Conservation (phyloP, 2,113 vertebrate genomes). For the Zapornia atra region DNA sequence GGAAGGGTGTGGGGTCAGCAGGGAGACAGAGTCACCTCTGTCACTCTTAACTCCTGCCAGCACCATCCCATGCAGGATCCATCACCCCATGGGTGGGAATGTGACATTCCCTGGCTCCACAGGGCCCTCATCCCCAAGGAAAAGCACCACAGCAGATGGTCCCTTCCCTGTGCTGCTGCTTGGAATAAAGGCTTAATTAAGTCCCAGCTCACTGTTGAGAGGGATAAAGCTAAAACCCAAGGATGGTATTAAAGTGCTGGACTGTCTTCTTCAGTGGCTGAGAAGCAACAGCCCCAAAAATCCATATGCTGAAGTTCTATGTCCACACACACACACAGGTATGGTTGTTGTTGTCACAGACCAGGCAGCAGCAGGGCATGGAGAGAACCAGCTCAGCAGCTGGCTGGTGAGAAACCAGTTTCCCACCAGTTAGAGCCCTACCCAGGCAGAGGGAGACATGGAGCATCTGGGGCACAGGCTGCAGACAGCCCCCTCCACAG, state of each 20-base stretch:
- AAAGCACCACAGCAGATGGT: background rate
- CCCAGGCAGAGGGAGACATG: background rate
- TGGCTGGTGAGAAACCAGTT: background rate
- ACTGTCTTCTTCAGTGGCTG: slow-evolving; percentile 1
- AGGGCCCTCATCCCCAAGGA: background rate
- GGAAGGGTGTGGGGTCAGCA: background rate
- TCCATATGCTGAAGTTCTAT: slow-evolving; percentile 32
- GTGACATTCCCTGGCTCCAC: rapidly evolving
- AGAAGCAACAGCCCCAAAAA: slow-evolving; percentile 24
- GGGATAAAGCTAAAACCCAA: slow-evolving; percentile 54
- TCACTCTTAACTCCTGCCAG: background rate
- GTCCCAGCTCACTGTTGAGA: slow-evolving; percentile 28
- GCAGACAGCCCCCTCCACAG: background rate
- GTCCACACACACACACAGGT: background rate
- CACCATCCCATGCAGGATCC: rapidly evolving
- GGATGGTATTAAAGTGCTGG: slow-evolving; percentile 51
- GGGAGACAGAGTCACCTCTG: background rate
- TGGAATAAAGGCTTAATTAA: slow-evolving; percentile 66
- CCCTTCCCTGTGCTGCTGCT: background rate
- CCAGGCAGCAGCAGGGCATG: background rate
- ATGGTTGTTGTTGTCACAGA: background rate
- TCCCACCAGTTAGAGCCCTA: background rate
- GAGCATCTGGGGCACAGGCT: rapidly evolving
- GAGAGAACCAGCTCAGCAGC: background rate
- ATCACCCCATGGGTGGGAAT: rapidly evolving